Percentiles rank a stretch among this genome's conserved stretches.
Evolutionary conservation across 2,888 invertebrate genomes (phyloP).

Genomic region (Rhodophaea formosa): DNA sequence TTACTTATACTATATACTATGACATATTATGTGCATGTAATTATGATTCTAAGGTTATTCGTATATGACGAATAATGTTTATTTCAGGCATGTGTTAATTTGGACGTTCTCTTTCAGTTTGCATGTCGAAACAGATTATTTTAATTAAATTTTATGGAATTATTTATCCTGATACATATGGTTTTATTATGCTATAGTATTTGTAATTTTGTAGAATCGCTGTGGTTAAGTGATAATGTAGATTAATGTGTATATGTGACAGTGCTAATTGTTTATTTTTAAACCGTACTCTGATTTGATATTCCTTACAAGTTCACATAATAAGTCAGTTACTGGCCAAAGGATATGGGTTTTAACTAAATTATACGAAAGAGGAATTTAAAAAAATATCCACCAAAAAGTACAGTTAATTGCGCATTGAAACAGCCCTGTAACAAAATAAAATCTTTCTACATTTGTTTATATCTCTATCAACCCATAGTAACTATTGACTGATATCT

Average conservation of each 20-base stretch:
- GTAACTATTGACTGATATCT: no score
- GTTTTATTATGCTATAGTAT: conserved; percentile 18
- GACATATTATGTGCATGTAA: conserved; percentile 9
- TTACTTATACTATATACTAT: background rate
- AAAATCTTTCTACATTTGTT: no score
- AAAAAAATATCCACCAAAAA: no score
- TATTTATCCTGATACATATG: conserved; percentile 14
- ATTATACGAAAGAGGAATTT: no score
- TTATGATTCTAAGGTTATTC: conserved; percentile 26
- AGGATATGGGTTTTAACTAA: no score
- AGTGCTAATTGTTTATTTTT: background rate
- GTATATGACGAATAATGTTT: conserved; percentile 36
- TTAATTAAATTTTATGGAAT: background rate
- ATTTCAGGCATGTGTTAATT: conserved; percentile 54
- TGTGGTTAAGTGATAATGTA: conserved; percentile 10
- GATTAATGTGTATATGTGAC: conserved; percentile 12
- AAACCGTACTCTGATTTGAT: background rate
- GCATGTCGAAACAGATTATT: conserved; percentile 39
- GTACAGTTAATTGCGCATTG: no score
- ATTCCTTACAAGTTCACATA: background rate
- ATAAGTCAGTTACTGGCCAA: no score
- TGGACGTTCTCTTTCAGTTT: conserved; percentile 54
- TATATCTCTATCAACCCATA: no score
- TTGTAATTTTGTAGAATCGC: conserved; percentile 13
- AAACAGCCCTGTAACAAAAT: no score